Evolutionary conservation across 2,113 vertebrate genomes (phyloP).

Genomic region (Thamnaconus septentrionalis): DNA sequence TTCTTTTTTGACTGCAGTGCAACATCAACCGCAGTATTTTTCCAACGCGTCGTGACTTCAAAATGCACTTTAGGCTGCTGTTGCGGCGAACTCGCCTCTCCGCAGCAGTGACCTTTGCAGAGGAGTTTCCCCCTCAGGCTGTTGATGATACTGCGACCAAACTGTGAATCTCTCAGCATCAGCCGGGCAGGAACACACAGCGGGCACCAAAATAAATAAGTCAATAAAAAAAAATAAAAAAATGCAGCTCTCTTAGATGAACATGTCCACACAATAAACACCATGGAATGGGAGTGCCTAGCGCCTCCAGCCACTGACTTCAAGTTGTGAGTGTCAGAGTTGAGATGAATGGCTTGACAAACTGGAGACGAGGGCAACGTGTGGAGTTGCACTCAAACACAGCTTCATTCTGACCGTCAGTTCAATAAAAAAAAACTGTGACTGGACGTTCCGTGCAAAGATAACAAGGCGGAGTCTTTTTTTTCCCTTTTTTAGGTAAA

Average conservation of each 20-base stretch:
- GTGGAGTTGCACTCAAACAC: too few relatives aligned
- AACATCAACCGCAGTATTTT: conserved; percentile 11
- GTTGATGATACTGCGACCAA: conserved; percentile 18
- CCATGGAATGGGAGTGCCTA: too few relatives aligned
- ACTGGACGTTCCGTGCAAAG: too few relatives aligned
- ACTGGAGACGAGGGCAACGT: too few relatives aligned
- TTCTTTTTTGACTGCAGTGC: conserved; percentile 7
- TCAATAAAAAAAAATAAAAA: too few relatives aligned
- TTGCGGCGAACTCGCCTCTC: conserved; percentile 14
- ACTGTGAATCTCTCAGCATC: conserved; percentile 4
- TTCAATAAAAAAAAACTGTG: too few relatives aligned
- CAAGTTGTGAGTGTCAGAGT: not conserved
- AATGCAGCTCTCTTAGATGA: not conserved
- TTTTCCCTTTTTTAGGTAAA: too few relatives aligned
- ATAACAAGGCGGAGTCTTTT: too few relatives aligned
- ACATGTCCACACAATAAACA: not conserved
- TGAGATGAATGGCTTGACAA: not conserved
- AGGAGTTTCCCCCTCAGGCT: conserved; percentile 38
- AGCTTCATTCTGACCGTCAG: too few relatives aligned
- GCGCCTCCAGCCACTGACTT: not conserved
- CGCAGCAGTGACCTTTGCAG: conserved; percentile 32
- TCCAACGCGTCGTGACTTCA: conserved; percentile 2
- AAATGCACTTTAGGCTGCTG: conserved; percentile 20
- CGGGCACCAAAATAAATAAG: too few relatives aligned
- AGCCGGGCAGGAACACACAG: too few relatives aligned